These are phyloP conservation scores for Chamaetylas fuelleborni DNA, from an alignment of 2,113 vertebrate species.

Conservation along the genomic window DNA sequence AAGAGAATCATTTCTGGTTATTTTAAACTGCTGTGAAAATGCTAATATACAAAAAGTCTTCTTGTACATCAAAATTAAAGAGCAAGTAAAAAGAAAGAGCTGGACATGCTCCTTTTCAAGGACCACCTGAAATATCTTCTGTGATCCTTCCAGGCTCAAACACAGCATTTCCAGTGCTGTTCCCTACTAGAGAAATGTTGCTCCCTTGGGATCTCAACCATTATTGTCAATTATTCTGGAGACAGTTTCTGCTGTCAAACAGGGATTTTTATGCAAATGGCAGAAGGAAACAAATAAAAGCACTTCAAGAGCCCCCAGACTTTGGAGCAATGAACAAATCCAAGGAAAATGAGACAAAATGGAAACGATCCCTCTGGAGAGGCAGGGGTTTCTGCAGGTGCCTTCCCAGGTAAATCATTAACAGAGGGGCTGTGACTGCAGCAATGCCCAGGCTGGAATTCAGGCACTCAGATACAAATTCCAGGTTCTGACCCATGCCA, in stretches of 20 bases:
- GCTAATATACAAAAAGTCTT: neutral
- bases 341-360: neutral
- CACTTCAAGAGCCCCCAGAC: neutral
- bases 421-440: neutral
- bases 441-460: neutral
- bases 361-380: neutral
- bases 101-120: neutral
- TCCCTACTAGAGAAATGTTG: neutral
- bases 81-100: neutral
- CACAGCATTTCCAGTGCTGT: neutral
- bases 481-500: neutral
- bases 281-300: constrained; percentile 16
- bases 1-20: neutral
- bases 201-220: neutral
- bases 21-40: constrained; percentile 17
- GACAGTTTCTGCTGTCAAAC: neutral
- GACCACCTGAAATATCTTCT: neutral
- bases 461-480: neutral
- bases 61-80: neutral
- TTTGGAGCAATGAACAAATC: neutral
- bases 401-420: neutral
- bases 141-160: neutral
- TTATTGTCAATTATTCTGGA: constrained; percentile 9
- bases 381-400: neutral
- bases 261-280: neutral